These are phyloP conservation scores for Zygogramma bicolorata DNA, from an alignment of 2,888 invertebrate species.

Conservation along the genomic window DNA sequence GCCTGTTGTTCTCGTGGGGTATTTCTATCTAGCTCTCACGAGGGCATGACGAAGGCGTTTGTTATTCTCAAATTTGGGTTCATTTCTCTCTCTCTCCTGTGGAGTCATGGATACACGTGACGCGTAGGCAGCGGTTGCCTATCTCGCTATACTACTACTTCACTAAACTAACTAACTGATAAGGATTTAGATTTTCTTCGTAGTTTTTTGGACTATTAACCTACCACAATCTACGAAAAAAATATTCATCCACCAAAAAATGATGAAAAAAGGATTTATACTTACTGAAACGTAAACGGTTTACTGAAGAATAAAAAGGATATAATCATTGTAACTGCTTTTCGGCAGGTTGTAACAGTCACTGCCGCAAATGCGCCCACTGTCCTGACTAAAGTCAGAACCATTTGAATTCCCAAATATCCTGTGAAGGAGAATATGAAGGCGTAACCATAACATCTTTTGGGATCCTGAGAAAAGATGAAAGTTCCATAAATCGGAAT, in stretches of 20 bases:
- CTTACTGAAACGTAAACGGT: slow-evolving; percentile 85
- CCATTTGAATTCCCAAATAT: slow-evolving; percentile 93
- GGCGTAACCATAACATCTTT: slow-evolving; percentile 86
- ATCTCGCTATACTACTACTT: too few relatives aligned
- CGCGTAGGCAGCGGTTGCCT: too few relatives aligned
- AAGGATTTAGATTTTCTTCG: too few relatives aligned
- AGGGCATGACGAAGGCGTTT: too few relatives aligned
- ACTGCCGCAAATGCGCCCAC: slow-evolving; percentile 94
- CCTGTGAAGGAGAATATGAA: slow-evolving; percentile 89
- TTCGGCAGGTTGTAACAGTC: slow-evolving; percentile 91
- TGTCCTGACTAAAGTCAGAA: slow-evolving; percentile 88
- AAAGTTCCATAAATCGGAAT: slow-evolving; percentile 25
- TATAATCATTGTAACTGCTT: slow-evolving; percentile 91
- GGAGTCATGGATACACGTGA: too few relatives aligned
- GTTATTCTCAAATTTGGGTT: too few relatives aligned
- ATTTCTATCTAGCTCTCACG: too few relatives aligned
- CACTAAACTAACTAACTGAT: too few relatives aligned
- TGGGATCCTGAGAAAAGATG: slow-evolving; percentile 72
- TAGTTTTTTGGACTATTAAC: too few relatives aligned
- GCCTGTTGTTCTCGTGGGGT: too few relatives aligned
- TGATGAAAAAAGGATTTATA: slow-evolving; percentile 52
- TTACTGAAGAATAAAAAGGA: slow-evolving; percentile 95
- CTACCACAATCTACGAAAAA: too few relatives aligned
- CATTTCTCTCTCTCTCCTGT: too few relatives aligned
- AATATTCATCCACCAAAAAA: background rate